Conservation (phyloP, 2,797 vertebrate genomes). For the Microctenopoma lineatum region DNA sequence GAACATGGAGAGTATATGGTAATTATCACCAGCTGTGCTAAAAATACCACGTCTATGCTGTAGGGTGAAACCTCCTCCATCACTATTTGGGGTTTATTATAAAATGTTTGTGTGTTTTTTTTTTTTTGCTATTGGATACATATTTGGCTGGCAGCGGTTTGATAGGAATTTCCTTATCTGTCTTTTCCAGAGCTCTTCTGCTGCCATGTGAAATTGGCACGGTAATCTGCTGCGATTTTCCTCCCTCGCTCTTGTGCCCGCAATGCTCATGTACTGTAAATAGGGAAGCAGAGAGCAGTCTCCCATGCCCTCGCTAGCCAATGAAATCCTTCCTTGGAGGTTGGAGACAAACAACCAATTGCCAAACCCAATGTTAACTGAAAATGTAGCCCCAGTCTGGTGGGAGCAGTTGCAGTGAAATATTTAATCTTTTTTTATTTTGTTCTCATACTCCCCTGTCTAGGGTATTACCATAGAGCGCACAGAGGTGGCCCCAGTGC, state of each 20-base stretch:
- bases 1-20: conserved; percentile 74
- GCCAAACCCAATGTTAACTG: conserved; percentile 62
- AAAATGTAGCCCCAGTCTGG: conserved; percentile 50
- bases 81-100: conserved; percentile 79
- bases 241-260: conserved; percentile 75
- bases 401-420: conserved; percentile 39
- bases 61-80: conserved; percentile 82
- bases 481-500: conserved; percentile 33
- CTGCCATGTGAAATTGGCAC: conserved; percentile 84
- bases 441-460: conserved; percentile 36
- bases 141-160: conserved; percentile 84
- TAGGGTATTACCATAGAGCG: conserved; percentile 30
- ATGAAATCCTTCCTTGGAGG: conserved; percentile 70
- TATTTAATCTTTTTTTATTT: conserved; percentile 41
- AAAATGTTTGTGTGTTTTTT: conserved; percentile 77
- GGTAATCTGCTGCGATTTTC: conserved; percentile 84
- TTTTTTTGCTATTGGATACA: conserved; percentile 81
- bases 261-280: conserved; percentile 81
- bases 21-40: conserved; percentile 81
- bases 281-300: conserved; percentile 74
- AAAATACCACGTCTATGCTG: conserved; percentile 79
- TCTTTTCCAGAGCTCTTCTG: conserved; percentile 84
- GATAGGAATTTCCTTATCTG: conserved; percentile 86
- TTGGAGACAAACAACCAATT: conserved; percentile 70
- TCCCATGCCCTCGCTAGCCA: conserved; percentile 73